Conservation (phyloP, 1,140 invertebrate species). For the Leptinotarsa lineolata region DNA sequence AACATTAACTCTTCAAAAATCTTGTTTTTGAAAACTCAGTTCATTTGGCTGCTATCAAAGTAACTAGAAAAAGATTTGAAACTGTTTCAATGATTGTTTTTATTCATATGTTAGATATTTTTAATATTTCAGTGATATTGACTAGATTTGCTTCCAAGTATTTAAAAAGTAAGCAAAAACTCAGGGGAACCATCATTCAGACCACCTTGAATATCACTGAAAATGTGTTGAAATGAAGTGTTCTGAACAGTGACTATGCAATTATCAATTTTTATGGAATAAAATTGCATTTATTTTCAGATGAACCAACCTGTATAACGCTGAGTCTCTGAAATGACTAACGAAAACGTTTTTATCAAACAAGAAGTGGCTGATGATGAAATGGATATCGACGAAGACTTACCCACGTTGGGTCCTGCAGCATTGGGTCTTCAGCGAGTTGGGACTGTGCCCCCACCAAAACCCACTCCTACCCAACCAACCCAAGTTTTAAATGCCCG, state of each 20-base stretch:
- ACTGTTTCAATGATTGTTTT: too few relatives aligned
- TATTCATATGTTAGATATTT: constrained; percentile 1
- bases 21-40: not conserved
- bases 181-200: too few relatives aligned
- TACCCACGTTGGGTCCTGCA: constrained; percentile 72
- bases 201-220: too few relatives aligned
- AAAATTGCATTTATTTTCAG: constrained; percentile 47
- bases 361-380: constrained; percentile 63
- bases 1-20: not conserved
- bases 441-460: constrained; percentile 72
- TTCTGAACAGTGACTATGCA: not conserved
- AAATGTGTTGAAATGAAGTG: too few relatives aligned
- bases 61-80: too few relatives aligned
- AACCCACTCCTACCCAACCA: constrained; percentile 69
- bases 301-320: constrained; percentile 60
- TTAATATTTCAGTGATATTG: not conserved
- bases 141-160: not conserved
- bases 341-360: constrained; percentile 59
- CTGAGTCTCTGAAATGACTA: constrained; percentile 60
- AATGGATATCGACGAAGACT: constrained; percentile 67
- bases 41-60: too few relatives aligned
- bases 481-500: constrained; percentile 78
- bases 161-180: too few relatives aligned
- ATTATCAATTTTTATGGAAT: not conserved
- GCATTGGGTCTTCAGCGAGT: constrained; percentile 78